A percentile compares a stretch with the other conserved stretches of the same genome.
phyloP scores from a whole-genome alignment of 23 tunicate genomes.

The Oikopleura dioica region DNA sequence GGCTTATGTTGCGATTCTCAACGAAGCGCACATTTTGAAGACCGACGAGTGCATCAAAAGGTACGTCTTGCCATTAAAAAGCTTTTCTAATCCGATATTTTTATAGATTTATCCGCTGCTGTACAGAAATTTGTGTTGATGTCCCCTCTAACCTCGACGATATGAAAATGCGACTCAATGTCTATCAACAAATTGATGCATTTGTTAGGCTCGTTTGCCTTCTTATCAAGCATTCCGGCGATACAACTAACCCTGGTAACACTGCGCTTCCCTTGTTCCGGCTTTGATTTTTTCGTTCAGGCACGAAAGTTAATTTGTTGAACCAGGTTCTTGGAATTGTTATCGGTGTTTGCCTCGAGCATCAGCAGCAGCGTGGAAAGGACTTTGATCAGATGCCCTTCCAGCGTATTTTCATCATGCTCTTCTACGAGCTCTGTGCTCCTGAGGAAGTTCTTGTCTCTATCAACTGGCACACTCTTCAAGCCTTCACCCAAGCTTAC shows the following conservation, averaged over 20 bases:
- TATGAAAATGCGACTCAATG: not conserved
- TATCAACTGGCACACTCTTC: constrained; percentile 73
- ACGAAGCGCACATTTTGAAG: constrained; percentile 53
- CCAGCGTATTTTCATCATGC: constrained; percentile 90
- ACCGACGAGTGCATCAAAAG: constrained; percentile 58
- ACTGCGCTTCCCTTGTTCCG: not conserved
- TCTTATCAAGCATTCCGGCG: constrained; percentile 77
- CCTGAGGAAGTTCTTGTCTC: constrained; percentile 78
- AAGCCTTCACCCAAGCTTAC: constrained; percentile 91
- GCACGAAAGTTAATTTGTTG: constrained; percentile 57
- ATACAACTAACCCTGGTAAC: constrained; percentile 26
- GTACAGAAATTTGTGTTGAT: constrained; percentile 89
- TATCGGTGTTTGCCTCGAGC: constrained; percentile 73
- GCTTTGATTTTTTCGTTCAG: constrained; percentile 11
- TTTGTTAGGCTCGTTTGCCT: constrained; percentile 58
- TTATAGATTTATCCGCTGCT: constrained; percentile 51
- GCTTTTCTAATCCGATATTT: too few species aligned
- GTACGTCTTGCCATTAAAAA: too few species aligned
- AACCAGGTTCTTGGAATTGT: constrained; percentile 90
- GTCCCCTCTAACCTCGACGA: constrained; percentile 1
- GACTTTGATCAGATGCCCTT: constrained; percentile 99
- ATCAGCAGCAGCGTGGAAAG: constrained; percentile 45
- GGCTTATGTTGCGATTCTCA: constrained; percentile 24
- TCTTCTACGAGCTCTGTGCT: constrained; percentile 77
- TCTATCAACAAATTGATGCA: constrained; percentile 25